Percentiles rank a stretch among this genome's conserved stretches.
phyloP scores from a whole-genome alignment of 2,113 vertebrate genomes.

The Vulpes ferrilata region DNA sequence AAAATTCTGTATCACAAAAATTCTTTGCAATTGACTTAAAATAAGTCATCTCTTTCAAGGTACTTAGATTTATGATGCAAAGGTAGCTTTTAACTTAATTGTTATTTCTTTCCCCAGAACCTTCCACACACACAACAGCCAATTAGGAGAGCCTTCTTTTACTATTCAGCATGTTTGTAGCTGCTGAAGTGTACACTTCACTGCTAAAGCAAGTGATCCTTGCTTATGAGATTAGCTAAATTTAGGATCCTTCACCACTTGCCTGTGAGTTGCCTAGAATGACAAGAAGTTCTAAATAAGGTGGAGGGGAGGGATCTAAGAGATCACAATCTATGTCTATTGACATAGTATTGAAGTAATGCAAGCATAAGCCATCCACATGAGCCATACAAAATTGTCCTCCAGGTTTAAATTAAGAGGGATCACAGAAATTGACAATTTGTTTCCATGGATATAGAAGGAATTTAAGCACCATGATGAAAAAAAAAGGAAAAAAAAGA shows the following conservation, averaged over 20 bases:
- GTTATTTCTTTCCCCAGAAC: background rate
- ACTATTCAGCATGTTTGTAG: background rate
- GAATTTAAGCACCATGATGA: background rate
- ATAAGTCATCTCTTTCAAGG: constrained; percentile 49
- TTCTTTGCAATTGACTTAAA: constrained; percentile 63
- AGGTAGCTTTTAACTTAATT: constrained; percentile 51
- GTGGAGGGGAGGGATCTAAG: background rate
- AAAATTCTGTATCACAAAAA: background rate
- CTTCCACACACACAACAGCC: background rate
- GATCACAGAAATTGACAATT: background rate
- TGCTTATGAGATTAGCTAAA: constrained; percentile 45
- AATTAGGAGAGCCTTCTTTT: constrained; percentile 55
- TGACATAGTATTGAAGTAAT: background rate
- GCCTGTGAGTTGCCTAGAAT: background rate
- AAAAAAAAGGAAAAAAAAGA: too few species aligned
- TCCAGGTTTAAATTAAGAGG: background rate
- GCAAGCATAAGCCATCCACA: background rate
- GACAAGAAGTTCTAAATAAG: background rate
- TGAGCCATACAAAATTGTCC: background rate
- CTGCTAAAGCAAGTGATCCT: background rate
- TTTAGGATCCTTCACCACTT: constrained; percentile 5
- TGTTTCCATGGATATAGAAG: background rate
- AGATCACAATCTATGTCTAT: background rate
- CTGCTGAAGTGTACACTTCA: background rate
- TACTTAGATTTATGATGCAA: constrained; percentile 53